Conservation (phyloP, 1,140 invertebrate genomes). For the Megalopta genalis region DNA sequence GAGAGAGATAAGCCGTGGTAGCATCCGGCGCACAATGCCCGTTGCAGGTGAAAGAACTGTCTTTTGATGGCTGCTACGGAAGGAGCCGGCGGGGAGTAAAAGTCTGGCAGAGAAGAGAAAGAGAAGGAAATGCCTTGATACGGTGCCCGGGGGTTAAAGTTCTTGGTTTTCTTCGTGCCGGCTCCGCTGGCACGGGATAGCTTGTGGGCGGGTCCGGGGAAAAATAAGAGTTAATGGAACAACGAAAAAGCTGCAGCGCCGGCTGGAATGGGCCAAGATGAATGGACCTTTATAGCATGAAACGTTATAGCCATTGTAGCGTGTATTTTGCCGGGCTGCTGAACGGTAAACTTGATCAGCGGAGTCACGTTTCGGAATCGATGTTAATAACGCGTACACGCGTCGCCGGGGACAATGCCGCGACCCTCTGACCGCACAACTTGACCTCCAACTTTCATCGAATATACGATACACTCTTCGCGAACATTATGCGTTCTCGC, state of each 20-base stretch:
- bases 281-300: conserved; percentile 61
- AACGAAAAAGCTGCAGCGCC: conserved; percentile 56
- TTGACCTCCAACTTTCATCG: no score
- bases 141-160: conserved; percentile 59
- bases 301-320: conserved; percentile 55
- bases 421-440: no score
- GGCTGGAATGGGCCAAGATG: conserved; percentile 63
- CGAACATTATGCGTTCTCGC: no score
- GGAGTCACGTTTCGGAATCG: conserved; percentile 29
- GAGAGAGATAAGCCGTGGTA: conserved; percentile 23
- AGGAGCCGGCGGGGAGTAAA: conserved; percentile 41
- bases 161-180: conserved; percentile 56
- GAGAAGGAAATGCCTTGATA: conserved; percentile 57
- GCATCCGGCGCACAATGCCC: conserved; percentile 36
- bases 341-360: conserved; percentile 19
- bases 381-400: conserved; percentile 12
- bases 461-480: no score
- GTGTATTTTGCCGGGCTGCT: conserved; percentile 31
- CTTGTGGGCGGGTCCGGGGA: conserved; percentile 50
- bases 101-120: conserved; percentile 37
- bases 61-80: conserved; percentile 35
- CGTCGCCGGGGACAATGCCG: no score
- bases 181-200: conserved; percentile 50
- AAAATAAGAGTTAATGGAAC: conserved; percentile 71
- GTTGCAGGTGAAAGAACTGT: conserved; percentile 43